Base-by-base conservation (phyloP, 2,888 invertebrate species). In the Toxonevra muliebris region DNA sequence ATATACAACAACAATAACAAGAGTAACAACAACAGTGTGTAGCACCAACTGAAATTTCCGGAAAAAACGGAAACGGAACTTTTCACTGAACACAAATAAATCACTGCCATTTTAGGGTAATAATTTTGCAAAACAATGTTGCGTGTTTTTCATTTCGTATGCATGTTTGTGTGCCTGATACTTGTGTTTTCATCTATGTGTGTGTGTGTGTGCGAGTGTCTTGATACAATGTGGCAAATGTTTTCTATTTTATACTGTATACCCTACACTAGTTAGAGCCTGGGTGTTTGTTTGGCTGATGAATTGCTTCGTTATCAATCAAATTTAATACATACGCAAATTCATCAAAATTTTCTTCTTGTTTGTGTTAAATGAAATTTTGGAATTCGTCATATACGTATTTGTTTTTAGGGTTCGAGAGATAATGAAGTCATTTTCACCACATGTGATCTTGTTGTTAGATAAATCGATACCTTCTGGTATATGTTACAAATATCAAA, bases 81-180 rank as follows among this genome's bases (percentile, higher is more conserved):
- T 75, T 75, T 72, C 75, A 72, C 73, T 74, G 74, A 74, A 71
- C 74, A 72, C 72, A 73, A 75, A 75, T 75, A 75, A 75, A 75
- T 74, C 74, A 74, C 73, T 73, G 75, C 71, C 73, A 74, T 74
- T 74, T 74, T 74, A 73, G 73, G 73, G 74, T 72, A 74, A 74
- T 74, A 74, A 73, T 74, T 73, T 72, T 73, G 52, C 66, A 72
- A 74, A 74, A 74, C 73, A 71, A 73, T 73, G 73, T 73, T 74
- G 73, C 74, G 67, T 71, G 66, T 71, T 69, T 69, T 71, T 70
- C 13, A 13, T 48, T 48, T 13, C 8, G 50, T 48, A 15, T 48
- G 50, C 8, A 48, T 48, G 45, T 3, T 4, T 30, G 30, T 30
- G 30, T 30, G n/a, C n/a, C n/a, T n/a, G n/a, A n/a, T n/a, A n/a